These are phyloP conservation scores for Nerophis ophidion DNA, from an alignment of 2,113 vertebrate species.

Conservation along the genomic window DNA sequence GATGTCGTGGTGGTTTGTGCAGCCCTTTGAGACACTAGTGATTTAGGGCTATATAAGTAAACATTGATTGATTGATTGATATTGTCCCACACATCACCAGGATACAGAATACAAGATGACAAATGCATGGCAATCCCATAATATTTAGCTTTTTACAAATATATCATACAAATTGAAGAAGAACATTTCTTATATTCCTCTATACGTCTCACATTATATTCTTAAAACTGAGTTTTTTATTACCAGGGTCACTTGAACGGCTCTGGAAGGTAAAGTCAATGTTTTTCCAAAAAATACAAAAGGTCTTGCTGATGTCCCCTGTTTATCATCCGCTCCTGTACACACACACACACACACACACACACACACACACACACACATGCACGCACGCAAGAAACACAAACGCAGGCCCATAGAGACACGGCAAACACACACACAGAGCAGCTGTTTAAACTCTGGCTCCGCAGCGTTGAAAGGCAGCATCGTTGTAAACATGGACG, in stretches of 20 bases:
- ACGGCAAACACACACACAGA: not conserved
- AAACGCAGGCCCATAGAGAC: not conserved
- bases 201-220: too few species aligned
- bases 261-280: constrained; percentile 48
- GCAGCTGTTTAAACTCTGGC: constrained; percentile 62
- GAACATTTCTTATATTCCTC: not conserved
- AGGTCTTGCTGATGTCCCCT: constrained; percentile 47
- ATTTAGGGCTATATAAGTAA: too few species aligned
- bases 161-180: not conserved
- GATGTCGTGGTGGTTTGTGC: too few species aligned
- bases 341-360: not conserved
- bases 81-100: too few species aligned
- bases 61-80: too few species aligned
- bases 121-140: not conserved
- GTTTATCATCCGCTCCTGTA: constrained; percentile 28
- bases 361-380: not conserved
- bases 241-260: constrained; percentile 31
- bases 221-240: constrained; percentile 26
- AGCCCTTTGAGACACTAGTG: too few species aligned
- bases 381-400: not conserved
- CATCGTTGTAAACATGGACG: constrained; percentile 13
- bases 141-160: not conserved
- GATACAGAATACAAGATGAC: not conserved
- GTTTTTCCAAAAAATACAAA: constrained; percentile 48
- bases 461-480: constrained; percentile 30